Conservation (phyloP, 2,888 invertebrate species). For the Pegoplata infirma region DNA sequence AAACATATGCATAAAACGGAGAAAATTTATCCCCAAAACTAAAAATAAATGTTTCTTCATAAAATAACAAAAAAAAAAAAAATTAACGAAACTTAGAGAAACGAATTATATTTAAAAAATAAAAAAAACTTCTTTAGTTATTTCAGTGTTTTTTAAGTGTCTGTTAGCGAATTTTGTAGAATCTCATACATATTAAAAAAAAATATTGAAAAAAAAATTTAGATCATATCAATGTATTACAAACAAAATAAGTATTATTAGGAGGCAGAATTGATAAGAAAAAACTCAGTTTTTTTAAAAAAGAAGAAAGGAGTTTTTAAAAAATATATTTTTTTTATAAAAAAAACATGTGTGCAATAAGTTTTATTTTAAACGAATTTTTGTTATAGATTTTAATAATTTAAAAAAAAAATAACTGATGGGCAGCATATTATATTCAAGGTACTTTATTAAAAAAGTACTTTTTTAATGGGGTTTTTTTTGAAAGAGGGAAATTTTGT, state of each 20-base stretch:
- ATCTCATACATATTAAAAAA: slow-evolving; percentile 24
- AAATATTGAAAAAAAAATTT: slow-evolving; percentile 13
- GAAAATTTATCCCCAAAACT: slow-evolving; percentile 16
- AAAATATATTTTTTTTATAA: background rate
- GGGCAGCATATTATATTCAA: too few relatives aligned
- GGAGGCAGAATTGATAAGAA: background rate
- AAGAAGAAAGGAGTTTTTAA: background rate
- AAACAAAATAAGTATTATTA: slow-evolving; percentile 47
- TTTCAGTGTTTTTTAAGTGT: slow-evolving; percentile 60
- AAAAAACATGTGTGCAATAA: background rate
- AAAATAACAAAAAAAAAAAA: slow-evolving; percentile 51
- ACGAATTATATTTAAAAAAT: slow-evolving; percentile 63
- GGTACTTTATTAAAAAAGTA: too few relatives aligned
- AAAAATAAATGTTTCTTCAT: slow-evolving; percentile 25
- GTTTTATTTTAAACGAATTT: background rate
- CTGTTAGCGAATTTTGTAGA: slow-evolving; percentile 68
- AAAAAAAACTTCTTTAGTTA: slow-evolving; percentile 23
- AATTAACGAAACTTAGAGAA: slow-evolving; percentile 59
- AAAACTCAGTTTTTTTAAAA: background rate
- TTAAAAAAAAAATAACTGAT: background rate
- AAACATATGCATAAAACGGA: slow-evolving; percentile 44
- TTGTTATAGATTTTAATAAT: background rate
- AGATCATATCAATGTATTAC: slow-evolving; percentile 57
- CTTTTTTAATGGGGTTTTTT: too few relatives aligned
- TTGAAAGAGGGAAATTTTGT: too few relatives aligned